Percentiles rank a stretch among this genome's conserved stretches.
Evolutionary conservation across 1,140 invertebrate species (phyloP).

Genomic region (Diorhabda sublineata): DNA sequence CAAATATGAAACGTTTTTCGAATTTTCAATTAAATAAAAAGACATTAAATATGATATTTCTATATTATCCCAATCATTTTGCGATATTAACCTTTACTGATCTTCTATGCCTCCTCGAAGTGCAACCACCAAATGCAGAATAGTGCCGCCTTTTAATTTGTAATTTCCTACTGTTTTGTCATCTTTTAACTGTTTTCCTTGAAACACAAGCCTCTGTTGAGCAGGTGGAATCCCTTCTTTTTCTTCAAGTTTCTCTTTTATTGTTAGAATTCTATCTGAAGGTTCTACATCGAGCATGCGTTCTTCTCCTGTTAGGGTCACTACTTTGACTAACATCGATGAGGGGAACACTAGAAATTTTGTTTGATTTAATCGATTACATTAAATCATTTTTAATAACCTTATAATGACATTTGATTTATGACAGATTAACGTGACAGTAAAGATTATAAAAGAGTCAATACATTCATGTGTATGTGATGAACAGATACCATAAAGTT

Average conservation of each 20-base stretch:
- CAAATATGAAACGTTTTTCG: too few relatives aligned
- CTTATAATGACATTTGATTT: not conserved
- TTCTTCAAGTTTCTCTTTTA: constrained; percentile 42
- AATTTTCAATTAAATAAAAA: too few relatives aligned
- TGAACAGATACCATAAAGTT: too few relatives aligned
- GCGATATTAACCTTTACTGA: not conserved
- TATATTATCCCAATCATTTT: too few relatives aligned
- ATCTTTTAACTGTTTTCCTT: constrained; percentile 42
- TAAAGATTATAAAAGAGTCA: too few relatives aligned
- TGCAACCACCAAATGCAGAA: constrained; percentile 39
- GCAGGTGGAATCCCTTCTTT: constrained; percentile 40
- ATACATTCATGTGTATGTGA: too few relatives aligned
- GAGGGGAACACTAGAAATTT: not conserved
- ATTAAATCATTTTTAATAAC: not conserved
- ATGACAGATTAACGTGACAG: not conserved
- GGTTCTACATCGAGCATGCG: constrained; percentile 39
- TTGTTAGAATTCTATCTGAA: constrained; percentile 35
- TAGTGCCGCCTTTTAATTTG: constrained; percentile 36
- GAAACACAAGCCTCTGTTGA: constrained; percentile 41
- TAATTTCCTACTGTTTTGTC: constrained; percentile 38
- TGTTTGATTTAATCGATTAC: not conserved
- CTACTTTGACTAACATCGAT: constrained; percentile 39
- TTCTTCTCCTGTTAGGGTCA: constrained; percentile 40
- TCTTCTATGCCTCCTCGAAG: constrained; percentile 32
- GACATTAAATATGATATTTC: too few relatives aligned